phyloP scores from a whole-genome alignment of 1,140 invertebrate species.

The Trypoxylus dichotomus region DNA sequence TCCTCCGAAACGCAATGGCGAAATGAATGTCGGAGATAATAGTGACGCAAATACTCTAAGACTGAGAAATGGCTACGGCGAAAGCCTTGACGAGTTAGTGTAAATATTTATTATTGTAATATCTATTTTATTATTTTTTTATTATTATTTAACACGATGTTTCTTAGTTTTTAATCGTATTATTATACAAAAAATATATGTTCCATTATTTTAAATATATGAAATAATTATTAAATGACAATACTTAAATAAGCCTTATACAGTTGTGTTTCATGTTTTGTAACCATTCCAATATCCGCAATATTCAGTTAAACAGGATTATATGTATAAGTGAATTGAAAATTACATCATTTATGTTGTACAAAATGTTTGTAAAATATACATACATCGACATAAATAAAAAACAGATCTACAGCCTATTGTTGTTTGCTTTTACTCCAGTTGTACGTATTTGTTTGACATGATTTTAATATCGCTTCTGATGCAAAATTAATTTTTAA shows the following conservation, averaged over 20 bases:
- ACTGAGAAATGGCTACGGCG: conserved; percentile 35
- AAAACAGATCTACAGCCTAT: not conserved
- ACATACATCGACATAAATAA: not conserved
- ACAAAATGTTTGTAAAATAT: conserved; percentile 5
- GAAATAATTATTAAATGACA: not conserved
- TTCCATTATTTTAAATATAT: conserved; percentile 17
- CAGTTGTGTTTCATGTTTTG: not conserved
- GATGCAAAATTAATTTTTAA: no score
- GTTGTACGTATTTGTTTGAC: no score
- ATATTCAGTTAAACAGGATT: not conserved
- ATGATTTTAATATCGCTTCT: no score
- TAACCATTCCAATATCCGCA: not conserved
- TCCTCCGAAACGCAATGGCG: conserved; percentile 43
- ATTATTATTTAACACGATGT: conserved; percentile 9
- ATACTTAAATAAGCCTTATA: conserved; percentile 7
- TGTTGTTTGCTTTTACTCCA: not conserved
- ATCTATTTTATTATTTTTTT: conserved; percentile 23
- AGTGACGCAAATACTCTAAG: conserved; percentile 33
- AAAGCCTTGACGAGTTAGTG: conserved; percentile 36
- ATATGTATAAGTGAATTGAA: not conserved
- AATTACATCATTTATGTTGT: not conserved
- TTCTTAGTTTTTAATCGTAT: conserved; percentile 4
- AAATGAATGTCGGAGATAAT: not conserved
- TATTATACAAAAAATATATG: not conserved
- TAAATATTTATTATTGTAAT: conserved; percentile 41